phyloP scores from a whole-genome alignment of 2,113 vertebrate species.

The Diadophis punctatus region DNA sequence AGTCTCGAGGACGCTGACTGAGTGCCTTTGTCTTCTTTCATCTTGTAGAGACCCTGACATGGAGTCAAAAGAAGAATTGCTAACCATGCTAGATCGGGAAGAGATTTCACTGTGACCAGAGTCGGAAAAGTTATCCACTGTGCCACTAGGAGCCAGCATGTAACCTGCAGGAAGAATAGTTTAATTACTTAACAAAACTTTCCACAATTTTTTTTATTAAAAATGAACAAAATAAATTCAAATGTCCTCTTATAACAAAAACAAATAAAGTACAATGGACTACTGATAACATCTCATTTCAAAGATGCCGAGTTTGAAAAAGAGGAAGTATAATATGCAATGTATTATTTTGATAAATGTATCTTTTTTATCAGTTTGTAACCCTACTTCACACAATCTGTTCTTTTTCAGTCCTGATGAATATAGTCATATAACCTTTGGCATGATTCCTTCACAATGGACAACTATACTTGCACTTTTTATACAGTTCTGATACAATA shows the following conservation, averaged over 20 bases:
- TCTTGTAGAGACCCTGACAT: slow-evolving; percentile 78
- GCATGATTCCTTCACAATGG: background rate
- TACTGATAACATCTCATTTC: background rate
- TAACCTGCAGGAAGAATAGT: slow-evolving; percentile 74
- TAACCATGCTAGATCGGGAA: slow-evolving; percentile 94
- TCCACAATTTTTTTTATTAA: background rate
- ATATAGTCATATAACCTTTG: background rate
- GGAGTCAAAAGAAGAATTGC: slow-evolving; percentile 95
- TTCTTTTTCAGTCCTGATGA: background rate
- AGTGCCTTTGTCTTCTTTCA: slow-evolving; percentile 86
- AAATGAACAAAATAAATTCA: background rate
- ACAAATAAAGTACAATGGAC: background rate
- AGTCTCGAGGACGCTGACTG: slow-evolving; percentile 82
- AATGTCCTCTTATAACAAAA: background rate
- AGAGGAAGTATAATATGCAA: background rate
- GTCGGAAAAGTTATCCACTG: slow-evolving; percentile 90
- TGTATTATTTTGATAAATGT: background rate
- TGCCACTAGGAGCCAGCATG: slow-evolving; percentile 76
- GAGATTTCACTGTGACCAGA: slow-evolving; percentile 97
- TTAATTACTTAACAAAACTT: slow-evolving; percentile 8
- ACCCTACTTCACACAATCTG: background rate
- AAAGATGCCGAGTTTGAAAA: background rate
- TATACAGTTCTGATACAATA: background rate
- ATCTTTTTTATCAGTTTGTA: background rate
- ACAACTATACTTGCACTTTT: background rate